phyloP scores from a whole-genome alignment of 2,888 invertebrate genomes.

The Andrena flavipes region DNA sequence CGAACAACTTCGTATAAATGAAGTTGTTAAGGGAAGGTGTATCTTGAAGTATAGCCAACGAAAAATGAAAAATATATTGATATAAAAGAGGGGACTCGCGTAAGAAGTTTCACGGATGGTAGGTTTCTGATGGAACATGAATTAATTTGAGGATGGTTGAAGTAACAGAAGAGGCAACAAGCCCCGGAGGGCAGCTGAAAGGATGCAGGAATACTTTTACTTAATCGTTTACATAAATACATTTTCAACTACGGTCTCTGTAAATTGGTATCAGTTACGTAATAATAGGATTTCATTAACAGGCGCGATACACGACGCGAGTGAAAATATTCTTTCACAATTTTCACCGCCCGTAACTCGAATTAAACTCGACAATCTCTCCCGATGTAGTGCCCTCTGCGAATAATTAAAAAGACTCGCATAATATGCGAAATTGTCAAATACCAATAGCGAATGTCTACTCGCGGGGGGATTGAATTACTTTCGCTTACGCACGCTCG shows the following conservation, averaged over 20 bases:
- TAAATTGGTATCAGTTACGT: not conserved
- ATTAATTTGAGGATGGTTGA: not conserved
- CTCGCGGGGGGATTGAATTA: constrained; percentile 15
- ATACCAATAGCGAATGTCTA: not conserved
- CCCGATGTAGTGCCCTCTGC: not conserved
- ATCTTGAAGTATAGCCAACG: not conserved
- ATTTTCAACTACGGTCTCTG: not conserved
- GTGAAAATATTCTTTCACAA: too few species aligned
- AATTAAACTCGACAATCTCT: not conserved
- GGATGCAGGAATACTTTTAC: not conserved
- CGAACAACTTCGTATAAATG: too few species aligned
- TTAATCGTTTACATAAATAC: not conserved
- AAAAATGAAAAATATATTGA: not conserved
- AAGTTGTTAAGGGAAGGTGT: too few species aligned
- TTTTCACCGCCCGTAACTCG: not conserved
- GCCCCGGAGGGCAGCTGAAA: not conserved
- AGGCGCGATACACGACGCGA: not conserved
- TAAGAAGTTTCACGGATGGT: not conserved
- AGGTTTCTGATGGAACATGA: not conserved
- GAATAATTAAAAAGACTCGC: constrained; percentile 13
- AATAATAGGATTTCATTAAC: not conserved
- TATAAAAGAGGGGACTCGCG: not conserved
- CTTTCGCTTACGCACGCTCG: constrained; percentile 1
- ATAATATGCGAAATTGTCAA: constrained; percentile 12
- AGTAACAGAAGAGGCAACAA: not conserved